Evolutionary conservation across 1,140 invertebrate genomes (phyloP), one percentile per base, ranked within the genome.

Genomic region (Tetramorium alpestre): DNA sequence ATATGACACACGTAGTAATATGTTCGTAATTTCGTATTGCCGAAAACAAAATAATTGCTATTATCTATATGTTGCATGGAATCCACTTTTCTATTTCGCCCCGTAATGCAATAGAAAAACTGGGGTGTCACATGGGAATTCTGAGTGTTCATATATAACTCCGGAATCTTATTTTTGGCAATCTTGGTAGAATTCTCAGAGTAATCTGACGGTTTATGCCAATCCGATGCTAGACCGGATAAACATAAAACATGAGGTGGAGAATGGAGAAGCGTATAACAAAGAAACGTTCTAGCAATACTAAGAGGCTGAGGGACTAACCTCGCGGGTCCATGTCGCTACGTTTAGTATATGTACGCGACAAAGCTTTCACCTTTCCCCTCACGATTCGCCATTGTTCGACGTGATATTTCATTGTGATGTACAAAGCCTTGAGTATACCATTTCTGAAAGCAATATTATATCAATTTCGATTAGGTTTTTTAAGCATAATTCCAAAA

Each of bases 231-330:
- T 85, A 75, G 87, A 86, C 70, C 75, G 92, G 88, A 92, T 93
- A 91, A 94, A 82, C 91, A 91, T 93, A 92, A 93, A 93, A 91
- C 88, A 88, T 88, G 85, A 51, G 69, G 72, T 49, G 44, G 22
- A 38, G 28, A 76, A 76, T 28, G 38, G 47, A 47, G 28, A 62
- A 69, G 56, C 69, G 25, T 72, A 65, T 87, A 77, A 89, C 87
- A 88, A 87, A 90, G 89, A 90, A 89, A 82, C 77, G 69, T 90
- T 81, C 54, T 56, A 65, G 64, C 78, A 69, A 89, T 64, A 78
- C 82, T n/a, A 58, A 88, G 25, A 69, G 81, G 64, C 33, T 85
- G 38, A 88, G 28, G 47, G 51, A 62, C 64, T 60, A 88, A 44
- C 44, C 33, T 47, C 47, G 18, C 13, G 38, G 58, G 41, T 62